Evolutionary conservation across 2,888 invertebrate species (phyloP).

Genomic region (Serripes groenlandicus): DNA sequence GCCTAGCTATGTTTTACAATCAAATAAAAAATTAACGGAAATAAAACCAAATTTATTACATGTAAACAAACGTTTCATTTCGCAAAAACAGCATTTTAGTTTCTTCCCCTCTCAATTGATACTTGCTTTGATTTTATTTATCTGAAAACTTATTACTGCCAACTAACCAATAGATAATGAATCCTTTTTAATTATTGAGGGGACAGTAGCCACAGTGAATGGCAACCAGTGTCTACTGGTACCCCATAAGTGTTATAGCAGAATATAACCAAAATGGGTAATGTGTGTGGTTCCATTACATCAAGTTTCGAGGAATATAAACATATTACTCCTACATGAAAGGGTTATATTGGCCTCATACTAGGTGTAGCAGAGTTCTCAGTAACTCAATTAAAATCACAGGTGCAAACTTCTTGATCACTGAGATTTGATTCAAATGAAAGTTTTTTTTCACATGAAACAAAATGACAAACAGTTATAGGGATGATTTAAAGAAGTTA

Average conservation of each 20-base stretch:
- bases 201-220: no score
- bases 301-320: no score
- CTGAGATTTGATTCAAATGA: conserved; percentile 20
- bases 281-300: no score
- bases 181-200: no score
- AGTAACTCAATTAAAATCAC: conserved; percentile 23
- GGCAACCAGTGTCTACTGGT: no score
- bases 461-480: not conserved
- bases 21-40: conserved; percentile 11
- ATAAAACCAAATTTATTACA: conserved; percentile 25
- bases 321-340: no score
- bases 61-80: conserved; percentile 16
- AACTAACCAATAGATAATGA: no score
- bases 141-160: no score
- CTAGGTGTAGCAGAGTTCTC: no score
- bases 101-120: not conserved
- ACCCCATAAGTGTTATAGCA: no score
- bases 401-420: conserved; percentile 9
- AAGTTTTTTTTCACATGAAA: not conserved
- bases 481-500: not conserved
- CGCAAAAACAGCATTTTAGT: not conserved
- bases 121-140: not conserved
- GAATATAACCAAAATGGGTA: no score
- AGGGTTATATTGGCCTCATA: no score
- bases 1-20: conserved; percentile 5